Conservation (phyloP, 1,140 invertebrate species). For the Tachypleus tridentatus region DNA sequence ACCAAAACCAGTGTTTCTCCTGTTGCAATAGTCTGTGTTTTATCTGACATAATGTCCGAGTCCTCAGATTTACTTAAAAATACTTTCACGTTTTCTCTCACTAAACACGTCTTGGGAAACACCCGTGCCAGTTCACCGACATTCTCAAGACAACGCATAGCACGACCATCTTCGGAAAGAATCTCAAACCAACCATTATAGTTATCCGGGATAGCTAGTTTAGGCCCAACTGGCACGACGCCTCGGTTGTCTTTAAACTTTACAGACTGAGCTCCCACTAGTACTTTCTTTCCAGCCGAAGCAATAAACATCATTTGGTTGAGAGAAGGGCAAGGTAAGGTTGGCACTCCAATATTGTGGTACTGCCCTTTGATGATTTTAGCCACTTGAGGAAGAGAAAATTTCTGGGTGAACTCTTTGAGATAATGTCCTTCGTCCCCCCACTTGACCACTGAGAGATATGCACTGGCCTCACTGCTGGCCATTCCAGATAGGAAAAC, state of each 20-base stretch:
- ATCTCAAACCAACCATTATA: constrained; percentile 92
- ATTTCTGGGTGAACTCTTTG: constrained; percentile 63
- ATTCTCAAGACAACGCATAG: constrained; percentile 77
- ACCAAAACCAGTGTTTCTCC: constrained; percentile 66
- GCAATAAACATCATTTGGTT: constrained; percentile 71
- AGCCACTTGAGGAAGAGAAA: constrained; percentile 65
- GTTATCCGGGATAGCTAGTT: constrained; percentile 74
- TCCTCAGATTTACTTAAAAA: constrained; percentile 42
- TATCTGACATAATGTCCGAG: constrained; percentile 51
- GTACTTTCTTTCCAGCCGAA: constrained; percentile 64
- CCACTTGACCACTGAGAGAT: constrained; percentile 48
- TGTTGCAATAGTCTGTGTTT: constrained; percentile 52
- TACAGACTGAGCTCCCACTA: constrained; percentile 73
- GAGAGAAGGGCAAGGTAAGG: constrained; percentile 63
- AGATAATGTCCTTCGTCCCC: constrained; percentile 62
- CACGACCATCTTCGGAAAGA: constrained; percentile 78
- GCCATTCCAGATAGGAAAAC: constrained; percentile 5
- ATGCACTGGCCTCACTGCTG: constrained; percentile 11
- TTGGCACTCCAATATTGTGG: constrained; percentile 70
- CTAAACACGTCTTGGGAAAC: constrained; percentile 62
- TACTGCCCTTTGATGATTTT: constrained; percentile 88
- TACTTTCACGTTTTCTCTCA: constrained; percentile 72
- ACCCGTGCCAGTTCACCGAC: constrained; percentile 66
- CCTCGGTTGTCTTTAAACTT: constrained; percentile 71
- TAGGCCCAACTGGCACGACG: constrained; percentile 61